Evolutionary conservation across 2,113 vertebrate genomes (phyloP).

Genomic region (Tiliqua scincoides): DNA sequence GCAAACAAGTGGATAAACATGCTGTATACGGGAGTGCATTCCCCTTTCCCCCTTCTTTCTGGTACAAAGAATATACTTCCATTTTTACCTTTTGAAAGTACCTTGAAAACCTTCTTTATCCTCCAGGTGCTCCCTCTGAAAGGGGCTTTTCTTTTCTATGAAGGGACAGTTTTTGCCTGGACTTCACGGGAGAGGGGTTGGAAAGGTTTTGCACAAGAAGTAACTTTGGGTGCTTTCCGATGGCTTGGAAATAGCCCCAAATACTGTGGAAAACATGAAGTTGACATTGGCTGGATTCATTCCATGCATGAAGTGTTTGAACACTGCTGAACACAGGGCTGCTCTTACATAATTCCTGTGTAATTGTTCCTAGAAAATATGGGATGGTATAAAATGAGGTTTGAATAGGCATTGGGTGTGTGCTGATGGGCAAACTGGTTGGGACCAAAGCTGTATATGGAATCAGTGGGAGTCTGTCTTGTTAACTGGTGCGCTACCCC

Average conservation of each 20-base stretch:
- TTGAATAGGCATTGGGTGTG: neutral
- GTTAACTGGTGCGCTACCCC: neutral
- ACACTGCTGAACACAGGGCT: neutral
- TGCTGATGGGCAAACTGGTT: neutral
- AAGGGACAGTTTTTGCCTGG: neutral
- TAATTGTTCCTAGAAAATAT: neutral
- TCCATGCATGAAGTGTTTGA: neutral
- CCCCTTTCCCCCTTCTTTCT: neutral
- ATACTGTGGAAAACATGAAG: neutral
- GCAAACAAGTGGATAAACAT: no score
- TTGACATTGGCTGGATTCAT: neutral
- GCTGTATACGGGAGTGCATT: neutral
- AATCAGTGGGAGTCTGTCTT: neutral
- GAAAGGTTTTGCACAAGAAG: neutral
- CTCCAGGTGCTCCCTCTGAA: neutral
- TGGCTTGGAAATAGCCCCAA: neutral
- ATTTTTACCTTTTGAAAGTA: neutral
- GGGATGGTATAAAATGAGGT: neutral
- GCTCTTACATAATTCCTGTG: neutral
- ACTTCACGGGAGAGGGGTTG: neutral
- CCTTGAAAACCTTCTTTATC: neutral
- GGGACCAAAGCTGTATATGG: neutral
- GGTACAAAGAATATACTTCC: neutral
- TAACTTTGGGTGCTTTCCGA: constrained; percentile 4
- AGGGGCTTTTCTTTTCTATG: neutral